Percentiles rank a stretch among this genome's conserved stretches.
Conservation (phyloP, 2,888 invertebrate species). For the Volucella inflata region DNA sequence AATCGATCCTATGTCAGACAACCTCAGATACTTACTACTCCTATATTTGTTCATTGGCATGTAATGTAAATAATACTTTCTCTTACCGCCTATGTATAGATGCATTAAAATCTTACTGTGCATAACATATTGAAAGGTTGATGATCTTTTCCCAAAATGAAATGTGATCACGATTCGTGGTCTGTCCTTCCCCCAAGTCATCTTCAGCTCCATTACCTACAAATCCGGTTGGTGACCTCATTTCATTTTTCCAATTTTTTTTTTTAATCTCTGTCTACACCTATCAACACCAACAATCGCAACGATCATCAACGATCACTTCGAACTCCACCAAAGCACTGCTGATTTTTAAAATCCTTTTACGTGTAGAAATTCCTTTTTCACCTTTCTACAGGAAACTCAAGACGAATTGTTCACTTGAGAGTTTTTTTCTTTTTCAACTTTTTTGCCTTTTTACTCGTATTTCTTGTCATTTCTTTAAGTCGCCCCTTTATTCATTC, state of each 20-base stretch:
- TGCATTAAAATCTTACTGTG: too few relatives aligned
- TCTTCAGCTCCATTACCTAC: too few relatives aligned
- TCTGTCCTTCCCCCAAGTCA: too few relatives aligned
- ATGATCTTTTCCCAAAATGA: too few relatives aligned
- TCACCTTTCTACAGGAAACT: constrained; percentile 60
- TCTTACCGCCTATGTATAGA: too few relatives aligned
- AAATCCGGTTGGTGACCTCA: constrained; percentile 57
- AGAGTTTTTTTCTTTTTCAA: constrained; percentile 7
- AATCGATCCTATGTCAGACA: too few relatives aligned
- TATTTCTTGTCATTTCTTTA: too few relatives aligned
- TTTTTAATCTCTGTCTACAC: constrained; percentile 4
- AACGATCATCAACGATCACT: constrained; percentile 33
- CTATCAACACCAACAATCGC: not conserved
- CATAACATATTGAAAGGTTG: too few relatives aligned
- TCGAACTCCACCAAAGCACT: constrained; percentile 17
- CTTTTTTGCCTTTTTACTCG: not conserved
- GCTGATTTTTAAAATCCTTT: constrained; percentile 34
- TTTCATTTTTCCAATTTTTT: not conserved
- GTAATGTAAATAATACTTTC: too few relatives aligned
- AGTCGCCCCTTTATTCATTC: constrained; percentile 33
- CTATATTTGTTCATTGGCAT: too few relatives aligned
- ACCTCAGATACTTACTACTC: too few relatives aligned
- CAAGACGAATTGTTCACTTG: constrained; percentile 60
- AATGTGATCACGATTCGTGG: too few relatives aligned
- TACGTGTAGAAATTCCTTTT: constrained; percentile 28